Conservation (phyloP, 2,888 invertebrate genomes). For the Heliconius aoede region DNA sequence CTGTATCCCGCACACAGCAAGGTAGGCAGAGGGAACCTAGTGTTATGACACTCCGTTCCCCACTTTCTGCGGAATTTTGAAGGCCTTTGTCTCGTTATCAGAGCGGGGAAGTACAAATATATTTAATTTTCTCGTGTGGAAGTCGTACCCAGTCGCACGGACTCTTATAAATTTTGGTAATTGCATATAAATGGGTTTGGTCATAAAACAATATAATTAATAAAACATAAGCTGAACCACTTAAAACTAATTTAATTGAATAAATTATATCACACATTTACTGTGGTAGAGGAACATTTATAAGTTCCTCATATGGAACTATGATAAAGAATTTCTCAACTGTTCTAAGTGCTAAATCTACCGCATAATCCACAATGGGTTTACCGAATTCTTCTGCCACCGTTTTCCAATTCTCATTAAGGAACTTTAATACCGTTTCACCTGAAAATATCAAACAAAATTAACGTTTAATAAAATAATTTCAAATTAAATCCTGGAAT, state of each 20-base stretch:
- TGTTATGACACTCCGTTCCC: too few species aligned
- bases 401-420: constrained; percentile 74
- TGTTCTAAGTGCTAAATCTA: constrained; percentile 68
- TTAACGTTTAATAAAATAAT: background rate
- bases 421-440: constrained; percentile 66
- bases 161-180: too few species aligned
- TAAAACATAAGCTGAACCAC: background rate
- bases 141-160: too few species aligned
- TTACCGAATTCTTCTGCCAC: constrained; percentile 77
- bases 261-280: constrained; percentile 5
- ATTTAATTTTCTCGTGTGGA: too few species aligned
- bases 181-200: too few species aligned
- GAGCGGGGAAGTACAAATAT: too few species aligned
- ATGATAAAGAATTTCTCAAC: constrained; percentile 72
- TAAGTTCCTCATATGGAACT: constrained; percentile 73
- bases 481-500: background rate
- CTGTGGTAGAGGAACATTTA: constrained; percentile 68
- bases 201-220: background rate
- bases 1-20: too few species aligned
- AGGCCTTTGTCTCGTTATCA: too few species aligned
- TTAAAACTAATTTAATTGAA: constrained; percentile 9
- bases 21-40: too few species aligned
- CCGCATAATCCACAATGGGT: constrained; percentile 75
- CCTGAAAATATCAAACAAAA: constrained; percentile 58
- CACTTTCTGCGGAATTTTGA: too few species aligned